These are phyloP conservation scores for Sceliomorpha sp. DNA, from an alignment of 2,888 invertebrate genomes.

Conservation along the genomic window DNA sequence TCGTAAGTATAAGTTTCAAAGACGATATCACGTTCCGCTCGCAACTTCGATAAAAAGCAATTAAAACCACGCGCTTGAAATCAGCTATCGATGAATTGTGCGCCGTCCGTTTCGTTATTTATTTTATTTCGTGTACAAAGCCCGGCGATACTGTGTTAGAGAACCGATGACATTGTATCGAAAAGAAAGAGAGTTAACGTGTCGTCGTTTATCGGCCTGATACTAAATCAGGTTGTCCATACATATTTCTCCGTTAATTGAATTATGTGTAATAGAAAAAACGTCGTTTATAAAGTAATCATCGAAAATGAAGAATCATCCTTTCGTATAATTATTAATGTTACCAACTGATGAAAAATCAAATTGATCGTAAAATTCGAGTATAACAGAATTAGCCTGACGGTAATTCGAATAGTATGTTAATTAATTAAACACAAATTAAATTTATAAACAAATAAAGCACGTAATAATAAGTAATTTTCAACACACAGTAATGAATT, in stretches of 20 bases:
- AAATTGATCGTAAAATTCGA: no score
- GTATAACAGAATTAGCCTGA: no score
- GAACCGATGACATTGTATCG: slow-evolving; percentile 52
- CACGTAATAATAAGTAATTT: no score
- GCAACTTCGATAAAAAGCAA: slow-evolving; percentile 65
- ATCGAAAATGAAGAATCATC: no score
- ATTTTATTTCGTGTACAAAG: not conserved
- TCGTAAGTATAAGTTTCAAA: not conserved
- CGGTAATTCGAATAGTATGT: no score
- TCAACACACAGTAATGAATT: no score
- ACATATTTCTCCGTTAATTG: not conserved
- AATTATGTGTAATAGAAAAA: not conserved
- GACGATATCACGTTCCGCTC: slow-evolving; percentile 45
- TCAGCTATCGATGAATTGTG: slow-evolving; percentile 51
- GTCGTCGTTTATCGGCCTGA: slow-evolving; percentile 58
- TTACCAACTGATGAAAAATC: no score
- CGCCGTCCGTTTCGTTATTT: slow-evolving; percentile 13
- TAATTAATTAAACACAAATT: no score
- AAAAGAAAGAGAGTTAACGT: slow-evolving; percentile 63
- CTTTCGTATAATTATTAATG: no score
- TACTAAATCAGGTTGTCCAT: not conserved
- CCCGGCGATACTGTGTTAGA: slow-evolving; percentile 12
- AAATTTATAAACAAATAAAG: no score
- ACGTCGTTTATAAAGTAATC: no score
- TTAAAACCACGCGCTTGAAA: slow-evolving; percentile 62